A percentile compares a stretch with the other conserved stretches of the same genome.
Conservation (phyloP, 2,113 vertebrate species). For the Nycticorax nycticorax region DNA sequence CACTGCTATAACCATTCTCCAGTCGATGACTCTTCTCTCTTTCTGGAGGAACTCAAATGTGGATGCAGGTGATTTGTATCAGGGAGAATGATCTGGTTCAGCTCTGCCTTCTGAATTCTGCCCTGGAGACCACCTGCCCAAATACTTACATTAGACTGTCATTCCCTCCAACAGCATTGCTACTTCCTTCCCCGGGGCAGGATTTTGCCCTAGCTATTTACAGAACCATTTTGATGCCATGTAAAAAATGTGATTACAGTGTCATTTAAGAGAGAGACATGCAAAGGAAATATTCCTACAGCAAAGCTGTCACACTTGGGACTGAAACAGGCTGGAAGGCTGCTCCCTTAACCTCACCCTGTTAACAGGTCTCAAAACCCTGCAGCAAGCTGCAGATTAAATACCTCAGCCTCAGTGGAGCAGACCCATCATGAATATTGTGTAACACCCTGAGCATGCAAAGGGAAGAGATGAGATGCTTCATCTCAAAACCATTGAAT, state of each 20-base stretch:
- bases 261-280: background rate
- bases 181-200: background rate
- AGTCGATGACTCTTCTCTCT: too few species aligned
- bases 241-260: background rate
- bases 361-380: background rate
- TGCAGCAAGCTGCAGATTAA: constrained; percentile 8
- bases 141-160: background rate
- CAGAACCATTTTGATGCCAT: background rate
- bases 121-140: background rate
- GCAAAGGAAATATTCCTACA: background rate
- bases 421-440: background rate
- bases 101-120: background rate
- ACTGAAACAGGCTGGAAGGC: background rate
- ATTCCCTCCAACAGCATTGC: background rate
- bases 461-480: background rate
- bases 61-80: background rate
- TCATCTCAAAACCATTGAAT: background rate
- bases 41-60: fast-evolving
- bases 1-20: background rate
- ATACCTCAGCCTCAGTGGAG: background rate
- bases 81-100: background rate
- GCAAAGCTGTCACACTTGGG: background rate
- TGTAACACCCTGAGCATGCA: background rate
- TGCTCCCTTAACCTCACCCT: background rate
- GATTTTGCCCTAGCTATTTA: background rate